Percentiles rank a stretch among this genome's conserved stretches.
Conservation (phyloP, 1,140 invertebrate species). For the Lasaia peninsularis region DNA sequence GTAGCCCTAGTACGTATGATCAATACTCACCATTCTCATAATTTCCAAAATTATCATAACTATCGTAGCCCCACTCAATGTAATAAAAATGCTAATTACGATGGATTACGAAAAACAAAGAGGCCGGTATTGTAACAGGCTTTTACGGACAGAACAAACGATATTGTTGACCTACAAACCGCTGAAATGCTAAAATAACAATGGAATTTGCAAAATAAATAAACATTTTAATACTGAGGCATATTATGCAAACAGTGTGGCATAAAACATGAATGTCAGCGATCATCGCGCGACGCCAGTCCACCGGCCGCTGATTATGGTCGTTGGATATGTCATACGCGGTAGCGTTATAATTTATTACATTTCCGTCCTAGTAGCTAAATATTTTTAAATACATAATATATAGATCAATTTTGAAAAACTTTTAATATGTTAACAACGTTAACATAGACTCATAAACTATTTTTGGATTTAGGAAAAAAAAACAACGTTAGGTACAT, state of each 20-base stretch:
- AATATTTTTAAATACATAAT: too few relatives aligned
- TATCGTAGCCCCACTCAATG: neutral
- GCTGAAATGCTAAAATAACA: constrained; percentile 6
- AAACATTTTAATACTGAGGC: constrained; percentile 7
- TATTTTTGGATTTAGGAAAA: too few relatives aligned
- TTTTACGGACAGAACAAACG: constrained; percentile 1
- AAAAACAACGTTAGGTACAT: too few relatives aligned
- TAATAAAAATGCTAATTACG: constrained; percentile 10
- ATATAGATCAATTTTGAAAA: too few relatives aligned
- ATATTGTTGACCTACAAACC: constrained; percentile 11
- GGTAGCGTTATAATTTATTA: neutral
- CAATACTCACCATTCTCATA: neutral
- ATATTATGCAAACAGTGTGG: constrained; percentile 9
- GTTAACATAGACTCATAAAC: too few relatives aligned
- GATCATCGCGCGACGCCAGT: constrained; percentile 4
- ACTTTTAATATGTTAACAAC: too few relatives aligned
- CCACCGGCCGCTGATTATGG: neutral
- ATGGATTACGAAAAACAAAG: constrained; percentile 8
- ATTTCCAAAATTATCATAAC: constrained; percentile 2
- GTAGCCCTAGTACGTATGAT: too few relatives aligned
- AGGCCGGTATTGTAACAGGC: constrained; percentile 4
- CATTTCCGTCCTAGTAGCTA: too few relatives aligned
- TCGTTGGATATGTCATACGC: neutral
- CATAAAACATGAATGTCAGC: constrained; percentile 8
- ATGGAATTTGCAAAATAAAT: constrained; percentile 11